Evolutionary conservation across 1,140 invertebrate genomes (phyloP).

Genomic region (Cheumatopsyche charites): DNA sequence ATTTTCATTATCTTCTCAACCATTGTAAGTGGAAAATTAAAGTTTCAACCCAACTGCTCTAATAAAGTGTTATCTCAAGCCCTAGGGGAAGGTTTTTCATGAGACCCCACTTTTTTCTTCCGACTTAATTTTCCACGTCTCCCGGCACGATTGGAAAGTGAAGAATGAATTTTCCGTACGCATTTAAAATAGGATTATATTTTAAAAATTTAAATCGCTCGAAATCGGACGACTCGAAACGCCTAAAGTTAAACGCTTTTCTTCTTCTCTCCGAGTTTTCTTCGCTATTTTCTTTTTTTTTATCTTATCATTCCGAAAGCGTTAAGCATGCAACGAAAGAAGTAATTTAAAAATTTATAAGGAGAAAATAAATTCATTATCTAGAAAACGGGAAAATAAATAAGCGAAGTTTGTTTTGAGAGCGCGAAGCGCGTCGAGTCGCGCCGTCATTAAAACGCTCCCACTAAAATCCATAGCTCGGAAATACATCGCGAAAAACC

Average conservation of each 20-base stretch:
- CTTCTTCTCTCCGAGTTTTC: constrained; percentile 9
- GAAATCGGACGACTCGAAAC: constrained; percentile 10
- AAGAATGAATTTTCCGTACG: constrained; percentile 23
- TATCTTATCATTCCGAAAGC: constrained; percentile 7
- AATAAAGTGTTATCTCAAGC: constrained; percentile 39
- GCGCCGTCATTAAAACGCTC: constrained; percentile 1
- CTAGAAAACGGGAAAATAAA: constrained; percentile 10
- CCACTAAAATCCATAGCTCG: constrained; percentile 9
- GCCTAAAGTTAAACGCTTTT: constrained; percentile 20
- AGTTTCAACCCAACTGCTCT: constrained; percentile 39
- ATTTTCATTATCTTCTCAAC: constrained; percentile 36
- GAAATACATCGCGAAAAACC: constrained; percentile 2
- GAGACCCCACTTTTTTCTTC: constrained; percentile 26
- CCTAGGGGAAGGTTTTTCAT: constrained; percentile 33
- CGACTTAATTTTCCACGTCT: constrained; percentile 35
- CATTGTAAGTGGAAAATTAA: constrained; percentile 41
- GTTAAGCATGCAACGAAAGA: constrained; percentile 19
- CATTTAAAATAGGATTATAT: constrained; percentile 20
- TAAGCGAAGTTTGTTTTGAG: neutral
- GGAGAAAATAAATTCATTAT: constrained; percentile 15
- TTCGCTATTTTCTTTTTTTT: neutral
- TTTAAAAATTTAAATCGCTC: constrained; percentile 26
- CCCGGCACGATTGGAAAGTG: constrained; percentile 30
- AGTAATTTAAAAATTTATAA: constrained; percentile 21
- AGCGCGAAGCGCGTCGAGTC: neutral